Evolutionary conservation across 2,888 invertebrate genomes (phyloP), one percentile per base, ranked within the genome.

Genomic region (Pedicia rivosa): DNA sequence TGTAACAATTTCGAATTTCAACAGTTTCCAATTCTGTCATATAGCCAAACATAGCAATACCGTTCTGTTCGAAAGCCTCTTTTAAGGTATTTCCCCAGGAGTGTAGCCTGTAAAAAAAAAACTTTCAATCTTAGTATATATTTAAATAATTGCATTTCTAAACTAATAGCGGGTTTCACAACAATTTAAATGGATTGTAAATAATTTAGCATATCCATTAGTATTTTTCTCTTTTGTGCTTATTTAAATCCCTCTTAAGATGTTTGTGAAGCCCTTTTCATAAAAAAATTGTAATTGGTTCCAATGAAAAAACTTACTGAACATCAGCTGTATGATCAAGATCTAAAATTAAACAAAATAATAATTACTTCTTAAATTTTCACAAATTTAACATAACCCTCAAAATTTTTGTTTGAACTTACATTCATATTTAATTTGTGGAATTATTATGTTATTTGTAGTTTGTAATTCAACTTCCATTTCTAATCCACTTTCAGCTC

Each of bases 291-390:
- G 13, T 17, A 3, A 31, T 13, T 22, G n/a, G 15, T 7, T 5
- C n/a, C 9, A 20, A 7, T 2, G 5, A 32, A 22, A 4, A 5
- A 52, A 79, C 87, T 80, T 69, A 91, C 86, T 97, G 97, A n/a
- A 97, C 87, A 66, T 97, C 97, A 13, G 97, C 95, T 20, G 95
- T 92, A 57, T 97, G 95, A 55, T 97, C 97, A 57, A 97, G 66
- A 72, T 87, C 88, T 88, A 66, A 43, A 73, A 68, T 40, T 47
- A 44, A 20, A 9, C 15, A 19, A 35, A 33, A 31, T 20, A 28
- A 32, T 9, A 32, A 27, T 16, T 9, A 34, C 13, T n/a, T 26
- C 3, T 15, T 13, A 25, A 31, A 31, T 30, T 25, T n/a, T n/a
- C 8, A 25, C 8, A 6, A 27, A 3, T 10, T 26, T 10, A 3